Percentiles rank a stretch among this genome's conserved stretches.
Conservation (phyloP, 1,140 invertebrate species). For the Venturia canescens region DNA sequence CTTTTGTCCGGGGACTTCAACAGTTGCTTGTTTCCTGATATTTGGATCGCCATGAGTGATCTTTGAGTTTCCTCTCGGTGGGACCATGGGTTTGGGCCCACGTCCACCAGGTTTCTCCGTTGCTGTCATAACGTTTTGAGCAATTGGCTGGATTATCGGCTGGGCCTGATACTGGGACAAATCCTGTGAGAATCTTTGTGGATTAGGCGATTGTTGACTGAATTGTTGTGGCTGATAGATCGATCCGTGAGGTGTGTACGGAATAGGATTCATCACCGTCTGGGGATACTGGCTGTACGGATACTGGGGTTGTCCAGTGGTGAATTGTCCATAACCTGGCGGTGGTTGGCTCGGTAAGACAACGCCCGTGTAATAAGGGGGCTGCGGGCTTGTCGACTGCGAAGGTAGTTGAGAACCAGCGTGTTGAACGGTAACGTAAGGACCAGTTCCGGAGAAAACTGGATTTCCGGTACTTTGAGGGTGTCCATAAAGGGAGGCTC, state of each 20-base stretch:
- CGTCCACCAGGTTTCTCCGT: conserved; percentile 66
- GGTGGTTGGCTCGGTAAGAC: conserved; percentile 62
- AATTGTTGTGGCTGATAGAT: conserved; percentile 69
- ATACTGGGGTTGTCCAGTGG: conserved; percentile 62
- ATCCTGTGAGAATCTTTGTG: conserved; percentile 73
- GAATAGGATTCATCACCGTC: conserved; percentile 69
- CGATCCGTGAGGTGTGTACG: conserved; percentile 65
- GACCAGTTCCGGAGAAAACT: conserved; percentile 66
- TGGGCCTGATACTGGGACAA: conserved; percentile 71
- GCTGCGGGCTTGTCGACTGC: conserved; percentile 69
- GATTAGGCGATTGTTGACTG: conserved; percentile 71
- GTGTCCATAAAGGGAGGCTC: conserved; percentile 61
- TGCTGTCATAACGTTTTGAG: conserved; percentile 67
- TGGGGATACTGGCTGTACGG: conserved; percentile 73
- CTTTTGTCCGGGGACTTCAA: conserved; percentile 59
- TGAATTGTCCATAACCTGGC: conserved; percentile 66
- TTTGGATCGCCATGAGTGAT: conserved; percentile 70
- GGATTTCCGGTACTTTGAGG: conserved; percentile 62
- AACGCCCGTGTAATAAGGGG: conserved; percentile 67
- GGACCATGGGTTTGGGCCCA: conserved; percentile 74
- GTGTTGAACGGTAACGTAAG: conserved; percentile 71
- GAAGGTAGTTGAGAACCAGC: conserved; percentile 63
- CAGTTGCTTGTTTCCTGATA: conserved; percentile 66
- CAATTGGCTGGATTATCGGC: conserved; percentile 74
- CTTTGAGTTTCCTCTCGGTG: conserved; percentile 74